A percentile compares a stretch with the other conserved stretches of the same genome.
Evolutionary conservation across 2,888 invertebrate species (phyloP).

Genomic region (Polydrusus tereticollis): DNA sequence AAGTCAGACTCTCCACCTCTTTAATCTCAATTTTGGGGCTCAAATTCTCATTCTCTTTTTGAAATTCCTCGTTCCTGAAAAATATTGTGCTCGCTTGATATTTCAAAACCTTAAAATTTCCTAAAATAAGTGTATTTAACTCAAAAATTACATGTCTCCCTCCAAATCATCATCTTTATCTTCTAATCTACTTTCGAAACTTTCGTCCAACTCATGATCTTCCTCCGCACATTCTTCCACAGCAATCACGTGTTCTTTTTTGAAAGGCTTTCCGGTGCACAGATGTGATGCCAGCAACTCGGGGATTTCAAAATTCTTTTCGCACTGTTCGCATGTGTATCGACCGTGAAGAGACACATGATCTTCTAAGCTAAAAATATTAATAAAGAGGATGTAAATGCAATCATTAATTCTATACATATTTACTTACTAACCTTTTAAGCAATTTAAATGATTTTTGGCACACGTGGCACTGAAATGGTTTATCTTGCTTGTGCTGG

Average conservation of each 20-base stretch:
- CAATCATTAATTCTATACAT: too few species aligned
- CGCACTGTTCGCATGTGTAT: conserved; percentile 46
- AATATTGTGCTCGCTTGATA: too few species aligned
- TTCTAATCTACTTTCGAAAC: not conserved
- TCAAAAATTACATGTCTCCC: not conserved
- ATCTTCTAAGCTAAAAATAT: conserved; percentile 41
- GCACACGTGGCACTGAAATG: conserved; percentile 48
- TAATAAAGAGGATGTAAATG: too few species aligned
- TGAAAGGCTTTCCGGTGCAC: conserved; percentile 35
- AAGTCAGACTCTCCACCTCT: conserved; percentile 44
- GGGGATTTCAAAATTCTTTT: conserved; percentile 48
- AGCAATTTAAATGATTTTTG: conserved; percentile 47
- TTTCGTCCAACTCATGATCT: not conserved
- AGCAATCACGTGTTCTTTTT: not conserved
- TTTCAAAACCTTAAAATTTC: too few species aligned
- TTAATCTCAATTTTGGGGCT: conserved; percentile 22
- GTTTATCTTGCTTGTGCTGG: conserved; percentile 43
- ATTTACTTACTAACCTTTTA: conserved; percentile 33
- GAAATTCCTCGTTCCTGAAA: not conserved
- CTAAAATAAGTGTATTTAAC: too few species aligned
- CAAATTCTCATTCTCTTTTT: conserved; percentile 14
- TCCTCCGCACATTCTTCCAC: not conserved
- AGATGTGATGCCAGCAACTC: conserved; percentile 42
- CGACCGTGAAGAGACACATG: conserved; percentile 48
- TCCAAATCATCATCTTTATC: not conserved